Evolutionary conservation across 2,113 vertebrate species (phyloP), one percentile per base, ranked within the genome.

Genomic region (Uria lomvia): DNA sequence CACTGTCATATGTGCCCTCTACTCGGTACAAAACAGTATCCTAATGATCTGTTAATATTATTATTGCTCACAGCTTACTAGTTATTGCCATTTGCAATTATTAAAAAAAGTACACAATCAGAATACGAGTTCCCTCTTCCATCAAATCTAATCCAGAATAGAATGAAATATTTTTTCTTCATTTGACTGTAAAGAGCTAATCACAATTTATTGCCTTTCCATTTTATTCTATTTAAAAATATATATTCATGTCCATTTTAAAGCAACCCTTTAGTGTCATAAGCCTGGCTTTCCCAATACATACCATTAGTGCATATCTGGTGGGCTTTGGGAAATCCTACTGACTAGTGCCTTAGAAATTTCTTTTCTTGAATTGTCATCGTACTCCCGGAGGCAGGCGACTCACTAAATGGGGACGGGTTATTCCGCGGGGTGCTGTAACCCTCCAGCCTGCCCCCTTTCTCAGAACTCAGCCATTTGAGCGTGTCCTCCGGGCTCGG

Each of bases 11-110:
- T 75, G 87, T 14, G 94, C 77, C 30, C 97, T 92, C 67, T 76
- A 23, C 58, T 75, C 3, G 4, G 84, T 96, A 94, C 95, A 94
- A 72, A 97, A 94, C 81, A 77, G 76, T 74, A 67, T 96, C 93
- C 92, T 96, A 95, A 89, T 55, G 82, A 90, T 95, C 97, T 96
- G 87, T 92, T 97, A 77, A 72, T 74, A 96, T 98, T 98, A 96
- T 98, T 98, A 98, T 98, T 98, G 98, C 98, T 98, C 96, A 96
- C 91, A 96, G 93, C 96, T 96, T 97, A 94, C 89, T 97, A 84
- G 86, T 98, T 98, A 98, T 98, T 98, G 98, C 98, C 97, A 88
- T 97, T 97, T 98, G 97, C 97, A 97, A 93, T 95, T 93, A 92
- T 75, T 95, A 60, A 85, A 94, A 97, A 96, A 96, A 96, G 96